phyloP scores from a whole-genome alignment of 1,140 invertebrate species.

The Polypedilum vanderplanki region DNA sequence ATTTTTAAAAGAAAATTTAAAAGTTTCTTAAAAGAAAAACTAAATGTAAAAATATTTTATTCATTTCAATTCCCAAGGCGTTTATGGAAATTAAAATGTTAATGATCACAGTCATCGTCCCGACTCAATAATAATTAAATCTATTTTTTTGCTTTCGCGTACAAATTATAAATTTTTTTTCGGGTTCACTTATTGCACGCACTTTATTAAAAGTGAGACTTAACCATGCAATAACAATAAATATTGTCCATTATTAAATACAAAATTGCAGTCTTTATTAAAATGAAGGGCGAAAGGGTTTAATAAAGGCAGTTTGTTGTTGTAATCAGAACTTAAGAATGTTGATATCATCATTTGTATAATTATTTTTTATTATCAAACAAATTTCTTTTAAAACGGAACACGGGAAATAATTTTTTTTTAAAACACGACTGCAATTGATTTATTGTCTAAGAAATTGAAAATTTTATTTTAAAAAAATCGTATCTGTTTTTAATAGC shows the following conservation, averaged over 20 bases:
- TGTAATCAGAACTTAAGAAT: not conserved
- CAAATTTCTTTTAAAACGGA: not conserved
- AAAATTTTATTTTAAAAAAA: conserved; percentile 1
- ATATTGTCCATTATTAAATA: conserved; percentile 20
- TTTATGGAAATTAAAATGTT: conserved; percentile 10
- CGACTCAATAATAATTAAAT: not conserved
- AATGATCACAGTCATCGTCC: not conserved
- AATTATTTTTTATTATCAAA: too few relatives aligned
- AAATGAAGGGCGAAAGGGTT: not conserved
- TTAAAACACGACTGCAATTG: not conserved
- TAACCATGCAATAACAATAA: conserved; percentile 26
- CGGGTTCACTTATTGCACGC: not conserved
- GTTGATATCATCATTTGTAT: too few relatives aligned
- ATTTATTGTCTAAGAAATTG: not conserved
- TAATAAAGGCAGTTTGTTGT: conserved; percentile 12
- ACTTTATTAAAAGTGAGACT: not conserved
- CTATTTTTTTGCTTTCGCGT: not conserved
- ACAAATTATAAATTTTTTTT: conserved; percentile 5
- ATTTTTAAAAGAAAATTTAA: not conserved
- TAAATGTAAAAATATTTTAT: not conserved
- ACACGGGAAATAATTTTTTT: not conserved
- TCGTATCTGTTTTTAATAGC: not conserved
- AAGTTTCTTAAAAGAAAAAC: not conserved
- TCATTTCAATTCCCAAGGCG: conserved; percentile 22
- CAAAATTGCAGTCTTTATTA: not conserved